Evolutionary conservation across 2,797 vertebrate genomes (phyloP), one percentile per base, ranked within the genome.

Genomic region (Phrynocephalus guinanensis): DNA sequence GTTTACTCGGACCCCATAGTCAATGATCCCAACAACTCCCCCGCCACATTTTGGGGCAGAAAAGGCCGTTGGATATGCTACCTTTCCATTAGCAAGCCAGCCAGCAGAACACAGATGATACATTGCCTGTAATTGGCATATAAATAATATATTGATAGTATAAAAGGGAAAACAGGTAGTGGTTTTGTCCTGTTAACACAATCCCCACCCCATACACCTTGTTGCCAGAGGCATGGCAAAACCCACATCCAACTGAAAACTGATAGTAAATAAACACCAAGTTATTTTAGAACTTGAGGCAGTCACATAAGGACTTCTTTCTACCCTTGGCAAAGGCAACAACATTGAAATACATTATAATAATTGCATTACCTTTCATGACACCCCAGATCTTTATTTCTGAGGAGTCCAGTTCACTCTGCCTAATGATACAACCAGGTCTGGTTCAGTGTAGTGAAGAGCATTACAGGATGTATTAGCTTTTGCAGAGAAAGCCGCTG

Each of bases 61-160:
- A 66, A 96, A 98, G 88, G 96, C 97, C 0, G 98, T 99, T 0
- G 99, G 98, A 93, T 99, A 99, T 2, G 95, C 97, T 0, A 98
- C 98, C 79, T 96, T 95, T 11, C 94, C 96, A 1, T 89, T 87
- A 0, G 95, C 97, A 60, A 99, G 92, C 99, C 99, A 99, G 82
- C 99, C 97, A 0, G 98, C 98, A 0, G 98, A 91, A 13, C 99
- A 99, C 71, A 99, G 70, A 94, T 97, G 98, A 89, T 98, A 94
- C 5, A 97, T 98, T 0, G 97, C 98, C 99, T 99, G 88, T 18
- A 82, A 92, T n/a, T 84, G 0, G 66, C 56, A 89, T 0, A 22
- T 68, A 28, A 88, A 0, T 0, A 82, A 82, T 24, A 83, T 1
- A 48, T 66, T 66, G 8, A 81, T 52, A 81, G 73, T 89, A 80